Evolutionary conservation across 2,113 vertebrate species (phyloP).

Genomic region (Smithornis capensis): DNA sequence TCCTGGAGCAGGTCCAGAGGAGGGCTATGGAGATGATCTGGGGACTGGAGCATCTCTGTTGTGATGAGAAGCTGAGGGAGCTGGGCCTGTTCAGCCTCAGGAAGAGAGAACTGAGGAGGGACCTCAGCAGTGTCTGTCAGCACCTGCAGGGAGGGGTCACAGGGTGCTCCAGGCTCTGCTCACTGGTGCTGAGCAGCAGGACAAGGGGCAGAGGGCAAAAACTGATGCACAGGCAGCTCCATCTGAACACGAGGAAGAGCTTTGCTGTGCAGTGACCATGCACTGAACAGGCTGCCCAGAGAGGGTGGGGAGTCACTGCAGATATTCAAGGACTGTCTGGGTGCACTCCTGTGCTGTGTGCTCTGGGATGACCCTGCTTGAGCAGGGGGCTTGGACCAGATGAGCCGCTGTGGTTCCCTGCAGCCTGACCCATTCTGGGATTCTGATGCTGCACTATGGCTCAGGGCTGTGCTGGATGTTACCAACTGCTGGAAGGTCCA

Average conservation of each 20-base stretch:
- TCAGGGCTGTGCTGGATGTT: neutral
- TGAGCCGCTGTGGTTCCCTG: neutral
- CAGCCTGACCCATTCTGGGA: neutral
- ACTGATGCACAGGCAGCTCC: neutral
- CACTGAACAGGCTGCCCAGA: neutral
- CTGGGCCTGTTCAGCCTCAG: neutral
- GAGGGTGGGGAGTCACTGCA: neutral
- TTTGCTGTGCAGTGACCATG: neutral
- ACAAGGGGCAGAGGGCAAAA: neutral
- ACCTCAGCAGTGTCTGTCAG: neutral
- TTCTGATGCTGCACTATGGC: neutral
- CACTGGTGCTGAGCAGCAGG: neutral
- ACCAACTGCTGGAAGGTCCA: conserved; percentile 9
- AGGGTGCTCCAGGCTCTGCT: neutral
- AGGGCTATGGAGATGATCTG: neutral
- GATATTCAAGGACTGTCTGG: neutral
- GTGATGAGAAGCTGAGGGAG: neutral
- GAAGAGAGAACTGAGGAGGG: neutral
- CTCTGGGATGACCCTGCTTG: neutral
- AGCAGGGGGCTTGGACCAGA: neutral
- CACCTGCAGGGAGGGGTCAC: neutral
- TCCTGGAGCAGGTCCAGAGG: neutral
- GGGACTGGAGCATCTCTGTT: neutral
- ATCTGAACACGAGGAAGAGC: neutral
- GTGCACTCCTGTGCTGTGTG: neutral